Evolutionary conservation across 1,140 invertebrate genomes (phyloP).

Genomic region (Asobara japonica): DNA sequence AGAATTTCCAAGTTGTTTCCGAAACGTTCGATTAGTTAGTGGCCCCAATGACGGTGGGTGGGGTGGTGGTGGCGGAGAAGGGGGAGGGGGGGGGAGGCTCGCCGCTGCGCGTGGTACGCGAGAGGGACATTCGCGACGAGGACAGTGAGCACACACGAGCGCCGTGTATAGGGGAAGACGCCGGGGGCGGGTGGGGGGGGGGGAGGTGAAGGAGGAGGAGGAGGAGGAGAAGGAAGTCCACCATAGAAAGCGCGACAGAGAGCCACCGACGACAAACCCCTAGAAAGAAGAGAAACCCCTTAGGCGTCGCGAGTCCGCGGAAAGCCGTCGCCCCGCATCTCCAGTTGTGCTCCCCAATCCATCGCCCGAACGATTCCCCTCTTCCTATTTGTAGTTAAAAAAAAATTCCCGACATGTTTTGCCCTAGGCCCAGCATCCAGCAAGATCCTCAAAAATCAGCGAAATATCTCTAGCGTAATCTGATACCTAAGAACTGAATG

Average conservation of each 20-base stretch:
- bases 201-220: not conserved
- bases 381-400: not conserved
- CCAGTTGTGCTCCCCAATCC: conserved; percentile 53
- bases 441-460: too few relatives aligned
- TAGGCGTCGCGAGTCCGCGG: conserved; percentile 43
- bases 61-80: not conserved
- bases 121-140: too few relatives aligned
- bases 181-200: not conserved
- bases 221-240: not conserved
- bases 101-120: not conserved
- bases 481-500: too few relatives aligned
- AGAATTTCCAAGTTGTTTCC: too few relatives aligned
- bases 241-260: not conserved
- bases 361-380: conserved; percentile 38
- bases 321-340: conserved; percentile 44
- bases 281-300: not conserved
- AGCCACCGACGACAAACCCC: not conserved
- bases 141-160: not conserved
- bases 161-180: not conserved
- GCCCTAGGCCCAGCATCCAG: not conserved
- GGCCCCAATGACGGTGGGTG: too few relatives aligned
- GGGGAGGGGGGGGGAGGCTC: conserved; percentile 3
- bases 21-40: too few relatives aligned
- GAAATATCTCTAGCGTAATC: too few relatives aligned
- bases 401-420: not conserved